phyloP scores from a whole-genome alignment of 2,113 vertebrate species.

The Thunnus maccoyii region DNA sequence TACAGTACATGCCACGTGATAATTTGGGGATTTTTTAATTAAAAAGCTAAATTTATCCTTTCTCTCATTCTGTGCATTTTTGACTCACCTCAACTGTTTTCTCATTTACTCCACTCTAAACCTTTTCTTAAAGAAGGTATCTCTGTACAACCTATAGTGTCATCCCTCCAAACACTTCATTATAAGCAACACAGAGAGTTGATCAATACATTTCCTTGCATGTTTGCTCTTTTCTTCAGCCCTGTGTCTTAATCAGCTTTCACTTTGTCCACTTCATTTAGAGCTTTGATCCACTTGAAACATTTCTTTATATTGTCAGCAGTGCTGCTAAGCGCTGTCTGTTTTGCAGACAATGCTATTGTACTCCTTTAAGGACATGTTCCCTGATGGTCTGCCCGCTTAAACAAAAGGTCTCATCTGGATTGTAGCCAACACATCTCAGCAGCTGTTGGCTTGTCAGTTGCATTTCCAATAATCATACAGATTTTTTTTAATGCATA shows the following conservation, averaged over 20 bases:
- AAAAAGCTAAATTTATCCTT: neutral
- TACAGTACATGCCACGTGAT: too few relatives aligned
- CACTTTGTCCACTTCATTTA: conserved; percentile 45
- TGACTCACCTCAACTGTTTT: neutral
- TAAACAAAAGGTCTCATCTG: conserved; percentile 62
- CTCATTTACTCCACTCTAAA: neutral
- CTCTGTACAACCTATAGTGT: neutral
- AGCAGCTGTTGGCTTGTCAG: conserved; percentile 44
- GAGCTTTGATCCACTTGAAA: conserved; percentile 36
- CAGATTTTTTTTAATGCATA: neutral
- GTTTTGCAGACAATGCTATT: conserved; percentile 34
- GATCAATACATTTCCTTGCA: neutral
- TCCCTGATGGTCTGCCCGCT: conserved; percentile 43
- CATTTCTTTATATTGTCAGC: conserved; percentile 35
- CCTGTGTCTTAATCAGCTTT: neutral
- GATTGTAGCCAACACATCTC: conserved; percentile 39
- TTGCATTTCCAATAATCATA: conserved; percentile 28
- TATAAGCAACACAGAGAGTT: neutral
- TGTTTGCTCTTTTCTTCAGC: conserved; percentile 5
- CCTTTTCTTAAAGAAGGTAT: neutral
- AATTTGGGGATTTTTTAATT: too few relatives aligned
- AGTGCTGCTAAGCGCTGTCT: conserved; percentile 9
- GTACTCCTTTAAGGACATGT: conserved; percentile 40
- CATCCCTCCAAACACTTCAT: neutral
- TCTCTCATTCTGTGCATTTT: neutral